Evolutionary conservation across 2,797 vertebrate species (phyloP).

Genomic region (Tragopan temminckii): DNA sequence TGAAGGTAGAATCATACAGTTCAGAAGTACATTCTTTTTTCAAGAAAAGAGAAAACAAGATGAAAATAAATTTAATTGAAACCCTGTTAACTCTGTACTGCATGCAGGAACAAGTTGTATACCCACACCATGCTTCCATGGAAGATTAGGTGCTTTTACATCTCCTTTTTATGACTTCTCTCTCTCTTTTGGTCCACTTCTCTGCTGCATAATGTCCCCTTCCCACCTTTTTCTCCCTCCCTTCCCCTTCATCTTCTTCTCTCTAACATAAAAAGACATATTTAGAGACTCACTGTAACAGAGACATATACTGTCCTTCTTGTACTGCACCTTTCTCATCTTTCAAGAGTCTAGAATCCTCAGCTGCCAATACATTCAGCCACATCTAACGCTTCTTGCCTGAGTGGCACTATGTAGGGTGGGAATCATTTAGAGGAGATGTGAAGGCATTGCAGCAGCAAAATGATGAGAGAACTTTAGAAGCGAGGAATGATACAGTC

Average conservation of each 20-base stretch:
- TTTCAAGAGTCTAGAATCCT: not conserved
- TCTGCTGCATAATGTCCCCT: not conserved
- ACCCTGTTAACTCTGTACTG: not conserved
- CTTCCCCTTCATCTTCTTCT: not conserved
- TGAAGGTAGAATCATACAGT: not conserved
- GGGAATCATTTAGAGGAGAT: not conserved
- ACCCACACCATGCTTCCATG: not conserved
- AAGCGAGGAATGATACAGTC: not conserved
- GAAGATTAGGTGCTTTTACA: not conserved
- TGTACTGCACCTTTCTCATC: not conserved
- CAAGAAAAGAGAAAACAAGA: not conserved
- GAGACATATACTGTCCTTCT: not conserved
- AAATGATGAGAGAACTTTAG: not conserved
- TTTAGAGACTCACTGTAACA: not conserved
- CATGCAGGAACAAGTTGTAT: not conserved
- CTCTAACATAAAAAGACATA: too few species aligned
- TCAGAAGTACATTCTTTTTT: not conserved
- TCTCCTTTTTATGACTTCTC: not conserved
- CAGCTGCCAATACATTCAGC: not conserved
- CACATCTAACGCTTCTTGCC: not conserved
- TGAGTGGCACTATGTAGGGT: not conserved
- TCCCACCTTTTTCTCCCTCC: not conserved
- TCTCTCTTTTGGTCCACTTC: not conserved
- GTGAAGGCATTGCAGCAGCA: not conserved
- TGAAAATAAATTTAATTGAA: not conserved